Evolutionary conservation across 2,888 invertebrate species (phyloP).

Genomic region (Rhagium mordax): DNA sequence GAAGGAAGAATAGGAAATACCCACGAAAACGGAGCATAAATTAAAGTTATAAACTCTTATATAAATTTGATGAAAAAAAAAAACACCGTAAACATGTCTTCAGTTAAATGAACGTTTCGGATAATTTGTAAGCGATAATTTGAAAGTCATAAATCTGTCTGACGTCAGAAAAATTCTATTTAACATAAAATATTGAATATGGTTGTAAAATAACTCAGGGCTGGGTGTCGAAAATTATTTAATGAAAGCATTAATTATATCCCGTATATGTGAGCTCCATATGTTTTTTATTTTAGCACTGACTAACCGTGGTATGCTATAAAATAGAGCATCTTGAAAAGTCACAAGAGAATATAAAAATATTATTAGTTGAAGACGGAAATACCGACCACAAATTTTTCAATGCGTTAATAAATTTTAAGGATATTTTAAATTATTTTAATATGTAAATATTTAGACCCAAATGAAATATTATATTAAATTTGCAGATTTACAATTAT

Average conservation of each 20-base stretch:
- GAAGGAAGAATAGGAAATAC: not conserved
- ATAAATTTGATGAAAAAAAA: too few species aligned
- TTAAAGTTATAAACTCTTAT: not conserved
- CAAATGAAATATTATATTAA: not conserved
- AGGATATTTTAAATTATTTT: not conserved
- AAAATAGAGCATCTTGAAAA: not conserved
- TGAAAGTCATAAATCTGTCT: not conserved
- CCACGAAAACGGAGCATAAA: not conserved
- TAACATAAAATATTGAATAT: not conserved
- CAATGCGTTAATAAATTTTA: not conserved
- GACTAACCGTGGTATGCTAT: not conserved
- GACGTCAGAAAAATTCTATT: not conserved
- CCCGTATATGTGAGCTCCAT: not conserved
- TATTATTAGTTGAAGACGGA: constrained; percentile 11
- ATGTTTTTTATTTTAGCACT: constrained; percentile 11
- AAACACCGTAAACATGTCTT: too few species aligned
- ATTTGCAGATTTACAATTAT: too few species aligned
- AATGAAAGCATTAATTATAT: constrained; percentile 28
- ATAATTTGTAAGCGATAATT: not conserved
- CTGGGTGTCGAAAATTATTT: constrained; percentile 5
- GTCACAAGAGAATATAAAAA: not conserved
- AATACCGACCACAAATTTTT: constrained; percentile 1
- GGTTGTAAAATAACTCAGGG: not conserved
- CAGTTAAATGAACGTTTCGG: not conserved
- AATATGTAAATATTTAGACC: constrained; percentile 10